Conservation (phyloP, 1,140 invertebrate genomes). For the Caenorhabditis remanei region DNA sequence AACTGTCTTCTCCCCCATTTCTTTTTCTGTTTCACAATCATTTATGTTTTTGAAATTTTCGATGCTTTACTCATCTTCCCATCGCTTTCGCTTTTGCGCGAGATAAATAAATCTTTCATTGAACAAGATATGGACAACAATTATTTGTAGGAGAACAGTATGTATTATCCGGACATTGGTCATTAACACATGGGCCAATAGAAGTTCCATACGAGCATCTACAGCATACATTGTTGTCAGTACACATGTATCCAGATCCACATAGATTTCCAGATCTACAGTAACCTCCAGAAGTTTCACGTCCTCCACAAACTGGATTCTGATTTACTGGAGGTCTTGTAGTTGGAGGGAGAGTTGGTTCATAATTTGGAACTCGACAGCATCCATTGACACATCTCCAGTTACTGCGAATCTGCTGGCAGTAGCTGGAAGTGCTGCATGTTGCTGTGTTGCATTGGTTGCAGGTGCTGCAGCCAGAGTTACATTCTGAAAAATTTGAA, state of each 20-base stretch:
- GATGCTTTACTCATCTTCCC: conserved; percentile 48
- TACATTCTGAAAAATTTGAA: conserved; percentile 36
- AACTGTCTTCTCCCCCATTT: too few species aligned
- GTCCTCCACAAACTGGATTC: conserved; percentile 59
- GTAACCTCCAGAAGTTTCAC: conserved; percentile 59
- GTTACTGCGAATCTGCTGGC: conserved; percentile 47
- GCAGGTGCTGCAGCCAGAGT: conserved; percentile 32
- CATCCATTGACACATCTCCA: conserved; percentile 62
- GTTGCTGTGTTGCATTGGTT: conserved; percentile 16
- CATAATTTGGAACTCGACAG: conserved; percentile 43
- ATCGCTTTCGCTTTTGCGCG: conserved; percentile 47
- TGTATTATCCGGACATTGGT: conserved; percentile 57
- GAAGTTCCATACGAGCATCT: conserved; percentile 58
- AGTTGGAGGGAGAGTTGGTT: conserved; percentile 43
- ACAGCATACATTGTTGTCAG: conserved; percentile 54
- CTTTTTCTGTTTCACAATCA: neutral
- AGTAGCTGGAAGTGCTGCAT: conserved; percentile 59
- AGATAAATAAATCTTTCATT: conserved; percentile 55
- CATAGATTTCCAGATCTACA: conserved; percentile 57
- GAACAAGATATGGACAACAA: conserved; percentile 61
- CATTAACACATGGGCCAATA: conserved; percentile 63
- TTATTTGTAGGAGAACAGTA: conserved; percentile 55
- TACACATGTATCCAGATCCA: conserved; percentile 59
- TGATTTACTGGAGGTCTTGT: conserved; percentile 28
- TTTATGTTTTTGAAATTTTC: conserved; percentile 47